Evolutionary conservation across 2,113 vertebrate genomes (phyloP).

Genomic region (Leptobrachium ailaonicum): DNA sequence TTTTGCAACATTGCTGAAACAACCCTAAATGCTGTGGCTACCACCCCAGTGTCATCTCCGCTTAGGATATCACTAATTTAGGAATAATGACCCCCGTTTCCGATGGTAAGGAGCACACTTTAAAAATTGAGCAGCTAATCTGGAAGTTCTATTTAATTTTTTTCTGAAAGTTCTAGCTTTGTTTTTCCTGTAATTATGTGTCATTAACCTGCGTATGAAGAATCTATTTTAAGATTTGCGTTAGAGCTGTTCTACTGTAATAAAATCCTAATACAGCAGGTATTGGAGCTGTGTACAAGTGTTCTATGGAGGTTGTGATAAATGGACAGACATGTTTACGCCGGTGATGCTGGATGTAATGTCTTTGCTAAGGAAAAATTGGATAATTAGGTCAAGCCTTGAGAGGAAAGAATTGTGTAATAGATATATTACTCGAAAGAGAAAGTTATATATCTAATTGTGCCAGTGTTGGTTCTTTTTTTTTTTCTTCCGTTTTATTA

Average conservation of each 20-base stretch:
- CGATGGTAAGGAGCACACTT: no score
- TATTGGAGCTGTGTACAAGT: background rate
- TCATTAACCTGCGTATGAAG: no score
- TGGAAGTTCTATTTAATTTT: no score
- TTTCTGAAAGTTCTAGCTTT: no score
- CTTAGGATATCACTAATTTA: no score
- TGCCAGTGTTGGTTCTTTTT: background rate
- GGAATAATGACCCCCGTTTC: no score
- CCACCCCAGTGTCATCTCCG: no score
- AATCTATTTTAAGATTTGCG: no score
- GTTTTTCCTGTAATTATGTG: no score
- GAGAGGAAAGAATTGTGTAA: conserved; percentile 20
- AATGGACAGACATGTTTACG: conserved; percentile 20
- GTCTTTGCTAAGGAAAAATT: conserved; percentile 14
- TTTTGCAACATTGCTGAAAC: no score
- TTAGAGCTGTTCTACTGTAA: background rate
- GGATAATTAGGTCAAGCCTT: conserved; percentile 35
- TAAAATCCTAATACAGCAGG: background rate
- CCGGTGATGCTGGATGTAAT: conserved; percentile 6
- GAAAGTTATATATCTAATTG: conserved; percentile 25
- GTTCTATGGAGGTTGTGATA: background rate
- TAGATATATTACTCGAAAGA: conserved; percentile 12
- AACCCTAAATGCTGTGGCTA: no score
- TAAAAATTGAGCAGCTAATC: no score
- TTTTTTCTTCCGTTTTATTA: background rate